phyloP scores from a whole-genome alignment of 2,797 vertebrate genomes.

The Pipistrellus pipistrellus region DNA sequence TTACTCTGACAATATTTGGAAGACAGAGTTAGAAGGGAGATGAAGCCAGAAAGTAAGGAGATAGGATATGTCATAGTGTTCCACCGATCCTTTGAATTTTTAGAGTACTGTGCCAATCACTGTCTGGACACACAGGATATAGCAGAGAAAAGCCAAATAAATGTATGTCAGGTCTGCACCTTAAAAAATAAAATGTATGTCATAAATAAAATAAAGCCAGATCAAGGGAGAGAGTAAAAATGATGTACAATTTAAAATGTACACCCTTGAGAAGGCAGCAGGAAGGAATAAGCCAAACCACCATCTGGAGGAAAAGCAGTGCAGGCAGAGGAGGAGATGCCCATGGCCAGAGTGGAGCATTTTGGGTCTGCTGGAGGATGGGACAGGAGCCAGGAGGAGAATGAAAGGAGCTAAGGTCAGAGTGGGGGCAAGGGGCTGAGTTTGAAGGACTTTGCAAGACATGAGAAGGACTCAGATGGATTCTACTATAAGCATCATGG shows the following conservation, averaged over 20 bases:
- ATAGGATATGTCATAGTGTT: too few species aligned
- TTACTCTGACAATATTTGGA: background rate
- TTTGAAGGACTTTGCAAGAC: background rate
- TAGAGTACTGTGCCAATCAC: background rate
- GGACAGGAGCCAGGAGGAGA: background rate
- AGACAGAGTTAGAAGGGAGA: background rate
- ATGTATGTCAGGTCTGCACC: background rate
- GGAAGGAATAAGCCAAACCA: background rate
- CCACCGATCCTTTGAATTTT: background rate
- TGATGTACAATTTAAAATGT: background rate
- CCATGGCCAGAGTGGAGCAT: background rate
- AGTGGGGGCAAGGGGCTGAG: too few species aligned
- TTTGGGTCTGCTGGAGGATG: background rate
- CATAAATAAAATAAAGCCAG: background rate
- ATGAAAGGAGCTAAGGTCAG: background rate
- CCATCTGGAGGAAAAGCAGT: background rate
- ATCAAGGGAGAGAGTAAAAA: background rate
- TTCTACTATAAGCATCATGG: background rate
- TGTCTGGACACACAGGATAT: fast-evolving
- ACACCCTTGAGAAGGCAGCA: background rate
- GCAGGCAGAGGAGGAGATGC: background rate
- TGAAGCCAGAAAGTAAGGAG: background rate
- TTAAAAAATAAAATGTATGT: background rate
- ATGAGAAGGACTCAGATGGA: background rate
- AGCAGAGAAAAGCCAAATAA: background rate